Conservation (phyloP, 1,140 invertebrate genomes). For the Pseudomyrmex gracilis region DNA sequence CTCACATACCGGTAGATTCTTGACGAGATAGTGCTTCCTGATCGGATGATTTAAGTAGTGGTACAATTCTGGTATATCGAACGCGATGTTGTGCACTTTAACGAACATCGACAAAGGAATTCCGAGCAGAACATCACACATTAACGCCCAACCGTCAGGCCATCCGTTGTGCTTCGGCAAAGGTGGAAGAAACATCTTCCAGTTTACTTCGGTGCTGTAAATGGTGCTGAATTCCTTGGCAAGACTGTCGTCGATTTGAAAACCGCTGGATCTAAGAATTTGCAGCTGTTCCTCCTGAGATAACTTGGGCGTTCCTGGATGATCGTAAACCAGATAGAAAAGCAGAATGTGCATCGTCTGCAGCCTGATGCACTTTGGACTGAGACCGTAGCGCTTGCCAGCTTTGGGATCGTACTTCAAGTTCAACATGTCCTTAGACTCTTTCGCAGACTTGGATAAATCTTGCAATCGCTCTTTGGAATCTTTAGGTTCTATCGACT, state of each 20-base stretch:
- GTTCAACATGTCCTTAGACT: neutral
- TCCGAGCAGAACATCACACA: constrained; percentile 90
- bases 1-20: constrained; percentile 83
- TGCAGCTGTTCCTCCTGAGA: constrained; percentile 81
- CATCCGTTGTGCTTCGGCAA: constrained; percentile 88
- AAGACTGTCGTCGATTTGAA: constrained; percentile 81
- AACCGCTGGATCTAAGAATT: constrained; percentile 81
- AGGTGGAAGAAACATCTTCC: constrained; percentile 92
- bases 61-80: constrained; percentile 87
- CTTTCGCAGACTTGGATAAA: neutral
- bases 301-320: constrained; percentile 84
- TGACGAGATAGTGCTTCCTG: constrained; percentile 88
- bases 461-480: constrained; percentile 17
- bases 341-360: constrained; percentile 89
- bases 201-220: constrained; percentile 86
- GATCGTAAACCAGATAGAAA: constrained; percentile 89
- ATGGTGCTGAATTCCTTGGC: constrained; percentile 83
- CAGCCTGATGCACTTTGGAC: constrained; percentile 90
- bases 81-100: constrained; percentile 88
- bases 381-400: constrained; percentile 83
- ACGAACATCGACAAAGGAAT: constrained; percentile 91
- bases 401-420: constrained; percentile 16
- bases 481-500: neutral
- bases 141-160: constrained; percentile 90
- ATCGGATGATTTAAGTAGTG: constrained; percentile 89